phyloP scores from a whole-genome alignment of 2,888 invertebrate genomes.

The Ditylenchus weischeri region DNA sequence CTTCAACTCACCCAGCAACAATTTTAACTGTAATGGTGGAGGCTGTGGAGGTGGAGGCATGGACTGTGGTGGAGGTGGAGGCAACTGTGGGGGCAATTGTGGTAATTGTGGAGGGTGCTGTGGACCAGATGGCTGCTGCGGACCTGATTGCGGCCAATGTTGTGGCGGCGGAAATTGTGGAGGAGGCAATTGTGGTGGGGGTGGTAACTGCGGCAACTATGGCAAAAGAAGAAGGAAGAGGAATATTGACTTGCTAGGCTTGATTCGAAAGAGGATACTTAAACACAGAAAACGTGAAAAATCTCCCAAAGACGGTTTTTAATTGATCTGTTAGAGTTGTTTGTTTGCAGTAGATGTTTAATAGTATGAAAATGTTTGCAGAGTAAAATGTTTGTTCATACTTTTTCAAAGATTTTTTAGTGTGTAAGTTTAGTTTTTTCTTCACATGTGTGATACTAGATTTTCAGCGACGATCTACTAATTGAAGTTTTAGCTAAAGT shows the following conservation, averaged over 20 bases:
- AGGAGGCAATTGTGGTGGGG: constrained; percentile 5
- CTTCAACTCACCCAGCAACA: background rate
- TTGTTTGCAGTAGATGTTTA: constrained; percentile 1
- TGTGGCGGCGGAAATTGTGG: background rate
- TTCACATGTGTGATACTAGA: no score
- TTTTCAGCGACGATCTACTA: no score
- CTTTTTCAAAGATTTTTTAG: no score
- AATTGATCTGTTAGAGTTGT: constrained; percentile 1
- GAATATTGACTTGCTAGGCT: background rate
- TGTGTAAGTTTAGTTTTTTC: no score
- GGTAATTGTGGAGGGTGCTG: background rate
- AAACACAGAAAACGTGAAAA: constrained; percentile 10
- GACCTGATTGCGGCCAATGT: background rate
- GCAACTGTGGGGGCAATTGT: constrained; percentile 2
- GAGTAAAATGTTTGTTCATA: no score
- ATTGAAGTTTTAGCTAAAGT: no score
- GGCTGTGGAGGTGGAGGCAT: background rate
- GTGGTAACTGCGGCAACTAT: constrained; percentile 6
- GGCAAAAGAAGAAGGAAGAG: constrained; percentile 1
- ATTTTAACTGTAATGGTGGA: background rate
- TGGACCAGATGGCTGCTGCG: background rate
- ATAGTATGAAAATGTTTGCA: background rate
- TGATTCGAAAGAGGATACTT: constrained; percentile 8
- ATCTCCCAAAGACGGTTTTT: constrained; percentile 17
- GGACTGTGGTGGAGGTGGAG: background rate